Evolutionary conservation across 2,113 vertebrate genomes (phyloP), one percentile per base, ranked within the genome.

Genomic region (Lucifuga dentata): DNA sequence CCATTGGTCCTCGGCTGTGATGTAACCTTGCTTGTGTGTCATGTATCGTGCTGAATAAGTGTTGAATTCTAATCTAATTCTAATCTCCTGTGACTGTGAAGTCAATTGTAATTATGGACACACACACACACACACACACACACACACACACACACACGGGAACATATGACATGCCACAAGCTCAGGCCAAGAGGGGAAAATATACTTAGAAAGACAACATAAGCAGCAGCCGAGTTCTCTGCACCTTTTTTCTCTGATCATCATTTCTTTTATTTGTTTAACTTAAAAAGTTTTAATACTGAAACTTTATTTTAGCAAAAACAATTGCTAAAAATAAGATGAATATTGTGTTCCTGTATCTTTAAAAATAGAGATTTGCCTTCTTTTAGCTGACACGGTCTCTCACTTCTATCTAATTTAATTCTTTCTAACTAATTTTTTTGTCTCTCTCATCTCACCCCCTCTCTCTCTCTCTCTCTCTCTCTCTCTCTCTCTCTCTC

Each of bases 21-120:
- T 82, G 75, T 84, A 79, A 82, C 65, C 73, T 45, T 33, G 63
- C 68, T 66, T 43, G 23, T 52, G 33, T 51, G 35, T 61, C 36
- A 2, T 21, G 15, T 41, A 41, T 77, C 35, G 66, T 63, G 74
- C 52, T 58, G 52, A 76, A 66, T 13, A 39, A 81, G 70, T 76
- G 76, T 78, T 78, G 35, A 78, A 70, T 39, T 78, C 66, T 66
- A 81, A 83, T 79, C 72, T 78, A 77, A 78, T 79, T 66, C 67
- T 68, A 68, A 80, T 78, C 76, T 75, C 63, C 52, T 15, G 46
- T 3, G 39, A 68, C 80, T 52, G 60, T 46, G 2, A 56, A 81
- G 84, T 80, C 74, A 55, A 46, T 67, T 75, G 77, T 81, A 75
- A 81, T 83, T 75, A 80, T 55, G 20, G 67, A 69, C 46, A 48